A percentile compares a stretch with the other conserved stretches of the same genome.
phyloP scores from a whole-genome alignment of 2,888 invertebrate species.

The Melinaea marsaeus region DNA sequence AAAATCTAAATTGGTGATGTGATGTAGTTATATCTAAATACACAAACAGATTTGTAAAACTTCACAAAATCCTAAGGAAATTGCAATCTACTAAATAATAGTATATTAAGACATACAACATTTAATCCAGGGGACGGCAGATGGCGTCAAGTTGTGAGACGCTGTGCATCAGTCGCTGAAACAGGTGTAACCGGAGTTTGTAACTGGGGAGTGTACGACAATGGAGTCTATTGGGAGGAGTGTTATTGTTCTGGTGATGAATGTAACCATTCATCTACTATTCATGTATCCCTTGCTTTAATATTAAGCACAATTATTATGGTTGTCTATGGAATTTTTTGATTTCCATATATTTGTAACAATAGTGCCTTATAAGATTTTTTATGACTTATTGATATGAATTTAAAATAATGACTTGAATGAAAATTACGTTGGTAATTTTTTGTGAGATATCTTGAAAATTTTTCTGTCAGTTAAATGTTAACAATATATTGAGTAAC shows the following conservation, averaged over 20 bases:
- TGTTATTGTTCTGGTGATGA: constrained; percentile 96
- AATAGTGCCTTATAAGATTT: not conserved
- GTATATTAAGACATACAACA: too few species aligned
- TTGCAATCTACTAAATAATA: too few species aligned
- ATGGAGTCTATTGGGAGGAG: constrained; percentile 97
- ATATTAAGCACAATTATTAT: constrained; percentile 34
- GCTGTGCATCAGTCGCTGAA: constrained; percentile 93
- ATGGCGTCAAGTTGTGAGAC: constrained; percentile 93
- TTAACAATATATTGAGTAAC: too few species aligned
- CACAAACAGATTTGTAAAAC: too few species aligned
- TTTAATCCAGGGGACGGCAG: constrained; percentile 90
- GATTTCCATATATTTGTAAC: not conserved
- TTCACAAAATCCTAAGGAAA: too few species aligned
- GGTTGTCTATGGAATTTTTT: constrained; percentile 15
- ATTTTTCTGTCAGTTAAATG: too few species aligned
- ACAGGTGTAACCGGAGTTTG: constrained; percentile 96
- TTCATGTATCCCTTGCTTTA: constrained; percentile 43
- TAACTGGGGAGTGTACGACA: constrained; percentile 96
- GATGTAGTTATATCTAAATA: too few species aligned
- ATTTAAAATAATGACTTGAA: not conserved
- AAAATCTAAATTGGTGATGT: too few species aligned
- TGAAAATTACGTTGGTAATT: too few species aligned
- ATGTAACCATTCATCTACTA: constrained; percentile 80
- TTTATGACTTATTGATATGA: not conserved
- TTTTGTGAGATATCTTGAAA: too few species aligned